Base-by-base conservation (phyloP, 2,113 vertebrate genomes). In the Channa argus region DNA sequence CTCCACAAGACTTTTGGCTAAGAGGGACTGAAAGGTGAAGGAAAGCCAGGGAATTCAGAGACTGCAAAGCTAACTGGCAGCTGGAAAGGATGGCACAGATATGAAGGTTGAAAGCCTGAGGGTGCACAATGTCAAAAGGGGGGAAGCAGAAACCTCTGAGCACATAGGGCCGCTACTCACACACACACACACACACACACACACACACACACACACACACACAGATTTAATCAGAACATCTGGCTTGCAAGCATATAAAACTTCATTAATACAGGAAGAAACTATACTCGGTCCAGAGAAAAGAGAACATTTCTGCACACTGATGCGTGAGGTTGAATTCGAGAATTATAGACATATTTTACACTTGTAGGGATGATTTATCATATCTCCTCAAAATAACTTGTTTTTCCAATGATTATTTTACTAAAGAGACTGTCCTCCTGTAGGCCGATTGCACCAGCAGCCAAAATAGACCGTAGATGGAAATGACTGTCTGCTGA, bases 151-250 rank as follows among this genome's bases (percentile, higher is more conserved):
- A 60, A 72, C 73, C 33, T 64, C 59, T 65, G 86, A 72, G 73
- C 67, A 70, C 73, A 11, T 43, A 72, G 73, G 87, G 81, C 65
- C 62, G 47, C 54, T 71, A 71, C 53, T 53, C 46, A 33, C 70
- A 63, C 60, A 46, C 53, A 56, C 46, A 33, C 24, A 24, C 24
- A 24, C 24, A 24, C 24, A 24, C 24, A 24, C 53, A 56, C 46
- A 33, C 70, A 63, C 60, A 46, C 24, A 24, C 24, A 24, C 24
- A 24, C 24, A 24, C 24, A 24, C 53, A 56, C 46, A 33, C 70
- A 63, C 60, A 46, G 68, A 83, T 89, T 88, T 88, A 91, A 88
- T 89, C 86, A 88, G 63, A 81, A 60, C 79, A 85, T 83, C 88
- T 85, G 79, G 86, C 75, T 84, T 37, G 50, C 66, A 77, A 84